Evolutionary conservation across 1,140 invertebrate genomes (phyloP).

Genomic region (Bombyx mandarina): DNA sequence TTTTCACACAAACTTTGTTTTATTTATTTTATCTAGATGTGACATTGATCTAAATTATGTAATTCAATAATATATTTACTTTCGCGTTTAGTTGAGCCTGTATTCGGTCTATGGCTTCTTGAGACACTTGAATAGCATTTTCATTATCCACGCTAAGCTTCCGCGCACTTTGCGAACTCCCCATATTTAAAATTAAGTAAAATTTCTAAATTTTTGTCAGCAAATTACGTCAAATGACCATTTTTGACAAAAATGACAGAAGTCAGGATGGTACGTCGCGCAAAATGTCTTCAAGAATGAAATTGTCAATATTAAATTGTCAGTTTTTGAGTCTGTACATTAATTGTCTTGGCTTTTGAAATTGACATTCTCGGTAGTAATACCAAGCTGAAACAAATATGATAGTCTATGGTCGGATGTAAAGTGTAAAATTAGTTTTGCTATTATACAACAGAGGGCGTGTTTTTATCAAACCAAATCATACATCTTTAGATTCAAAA

Average conservation of each 20-base stretch:
- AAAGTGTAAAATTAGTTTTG: too few relatives aligned
- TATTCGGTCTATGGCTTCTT: conserved; percentile 60
- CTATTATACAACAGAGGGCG: too few relatives aligned
- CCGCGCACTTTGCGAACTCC: conserved; percentile 58
- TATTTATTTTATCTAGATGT: conserved; percentile 37
- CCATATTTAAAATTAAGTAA: conserved; percentile 54
- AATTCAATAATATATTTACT: conserved; percentile 56
- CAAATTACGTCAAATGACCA: conserved; percentile 58
- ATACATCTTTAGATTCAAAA: too few relatives aligned
- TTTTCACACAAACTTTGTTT: conserved; percentile 4
- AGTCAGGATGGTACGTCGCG: background rate
- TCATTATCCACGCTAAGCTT: conserved; percentile 62
- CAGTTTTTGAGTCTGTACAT: background rate
- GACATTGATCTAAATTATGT: conserved; percentile 68
- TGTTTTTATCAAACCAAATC: too few relatives aligned
- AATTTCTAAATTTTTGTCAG: conserved; percentile 49
- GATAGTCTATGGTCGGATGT: too few relatives aligned
- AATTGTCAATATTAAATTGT: background rate
- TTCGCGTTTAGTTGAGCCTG: conserved; percentile 48
- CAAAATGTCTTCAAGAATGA: background rate
- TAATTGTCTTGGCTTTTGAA: too few relatives aligned
- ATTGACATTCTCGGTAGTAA: too few relatives aligned
- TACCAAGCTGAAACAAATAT: too few relatives aligned
- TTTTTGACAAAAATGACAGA: conserved; percentile 37
- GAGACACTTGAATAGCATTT: conserved; percentile 60